phyloP scores from a whole-genome alignment of 2,888 invertebrate species.

The Eretmocerus hayati region DNA sequence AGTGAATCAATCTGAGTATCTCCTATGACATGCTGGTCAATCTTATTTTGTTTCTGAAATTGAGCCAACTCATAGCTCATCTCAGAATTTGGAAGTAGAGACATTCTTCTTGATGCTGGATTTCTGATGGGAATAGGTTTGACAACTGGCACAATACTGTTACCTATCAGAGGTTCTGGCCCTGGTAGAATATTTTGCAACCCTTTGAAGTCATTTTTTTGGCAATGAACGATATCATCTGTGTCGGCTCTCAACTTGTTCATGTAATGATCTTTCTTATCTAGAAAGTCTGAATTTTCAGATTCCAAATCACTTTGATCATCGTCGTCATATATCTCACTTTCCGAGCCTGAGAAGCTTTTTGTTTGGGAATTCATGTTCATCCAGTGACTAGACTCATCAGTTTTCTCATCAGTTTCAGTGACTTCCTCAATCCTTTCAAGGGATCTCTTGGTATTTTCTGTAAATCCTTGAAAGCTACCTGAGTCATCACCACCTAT shows the following conservation, averaged over 20 bases:
- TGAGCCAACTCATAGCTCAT: conserved; percentile 41
- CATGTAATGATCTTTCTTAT: conserved; percentile 66
- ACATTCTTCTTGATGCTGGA: conserved; percentile 39
- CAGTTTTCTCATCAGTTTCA: conserved; percentile 43
- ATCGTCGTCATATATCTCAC: conserved; percentile 47
- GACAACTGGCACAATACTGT: conserved; percentile 33
- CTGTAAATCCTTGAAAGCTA: conserved; percentile 44
- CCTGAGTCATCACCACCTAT: conserved; percentile 53
- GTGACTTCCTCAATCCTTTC: conserved; percentile 54
- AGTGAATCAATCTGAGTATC: conserved; percentile 1
- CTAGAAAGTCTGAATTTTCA: conserved; percentile 62
- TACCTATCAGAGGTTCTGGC: conserved; percentile 25
- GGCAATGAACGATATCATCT: conserved; percentile 52
- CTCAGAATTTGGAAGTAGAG: conserved; percentile 43
- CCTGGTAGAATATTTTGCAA: conserved; percentile 28
- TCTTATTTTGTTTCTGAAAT: conserved; percentile 30
- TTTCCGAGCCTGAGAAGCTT: conserved; percentile 46
- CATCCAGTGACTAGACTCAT: conserved; percentile 36
- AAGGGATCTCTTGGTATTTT: conserved; percentile 50
- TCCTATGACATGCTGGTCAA: conserved; percentile 5
- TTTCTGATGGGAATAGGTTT: conserved; percentile 39
- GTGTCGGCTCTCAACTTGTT: conserved; percentile 65
- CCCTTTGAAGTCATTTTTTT: conserved; percentile 33
- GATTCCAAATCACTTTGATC: conserved; percentile 48
- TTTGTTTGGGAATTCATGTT: conserved; percentile 40